Evolutionary conservation across 2,888 invertebrate genomes (phyloP), one percentile per base, ranked within the genome.

Genomic region (Eristalinus aeneus): DNA sequence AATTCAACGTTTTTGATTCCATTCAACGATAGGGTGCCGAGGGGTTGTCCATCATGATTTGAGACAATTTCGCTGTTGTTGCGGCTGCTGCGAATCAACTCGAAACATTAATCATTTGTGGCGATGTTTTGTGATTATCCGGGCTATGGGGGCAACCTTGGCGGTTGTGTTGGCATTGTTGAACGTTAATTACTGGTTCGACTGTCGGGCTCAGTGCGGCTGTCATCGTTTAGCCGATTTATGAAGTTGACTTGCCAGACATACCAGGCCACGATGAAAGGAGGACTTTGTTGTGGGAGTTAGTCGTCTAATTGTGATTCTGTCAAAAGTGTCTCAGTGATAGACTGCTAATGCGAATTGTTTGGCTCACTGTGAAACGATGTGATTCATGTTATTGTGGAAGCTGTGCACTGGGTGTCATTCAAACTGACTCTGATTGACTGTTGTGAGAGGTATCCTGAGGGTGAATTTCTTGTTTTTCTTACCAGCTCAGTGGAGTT

Each of bases 301-400:
- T 72, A 65, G 61, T 69, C 67, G 77, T 85, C 75, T 86, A 86
- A 86, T 86, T 86, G 85, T 81, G 81, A 73, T 81, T 81, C 85
- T 86, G 85, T 86, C 85, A 86, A 86, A 86, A 81, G 46, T 77
- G 85, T 86, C 85, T 74, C 68, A 73, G 34, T 73, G 85, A 77
- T 79, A 67, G 81, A 81, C 74, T 84, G 68, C 63, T 60, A 54
- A 11, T 56, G 54, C 9, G 53, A 11, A 46, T 16, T 46, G 46
- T 46, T 46, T 8, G 16, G 46, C 16, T n/a, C 46, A 16, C 46
- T 16, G 16, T 8, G 46, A 46, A 46, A 16, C 16, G 46, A 46
- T 16, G 72, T 85, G 80, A 85, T 72, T 85, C 80, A 85, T 80
- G 75, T 80, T 75, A 75, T 71, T 67, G 61, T 78, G 54, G 83